Conservation (phyloP, 2,888 invertebrate genomes). For the Athalia rosae region DNA sequence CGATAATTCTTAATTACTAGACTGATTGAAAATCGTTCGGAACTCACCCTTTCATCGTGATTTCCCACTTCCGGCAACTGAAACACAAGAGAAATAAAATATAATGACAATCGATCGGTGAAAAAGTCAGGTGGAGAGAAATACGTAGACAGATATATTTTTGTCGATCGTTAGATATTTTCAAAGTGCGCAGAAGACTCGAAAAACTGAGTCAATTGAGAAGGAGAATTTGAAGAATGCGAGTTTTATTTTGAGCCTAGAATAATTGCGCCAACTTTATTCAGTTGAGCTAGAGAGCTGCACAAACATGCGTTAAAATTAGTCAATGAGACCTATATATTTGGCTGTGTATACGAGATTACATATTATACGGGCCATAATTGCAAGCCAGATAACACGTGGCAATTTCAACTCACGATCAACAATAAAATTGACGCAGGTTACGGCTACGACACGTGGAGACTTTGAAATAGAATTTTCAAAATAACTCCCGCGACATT, state of each 20-base stretch:
- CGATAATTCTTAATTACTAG: neutral
- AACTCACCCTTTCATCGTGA: constrained; percentile 71
- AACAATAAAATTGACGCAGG: neutral
- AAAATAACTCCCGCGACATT: constrained; percentile 17
- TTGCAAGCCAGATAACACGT: too few relatives aligned
- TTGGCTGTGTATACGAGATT: too few relatives aligned
- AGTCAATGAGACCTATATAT: too few relatives aligned
- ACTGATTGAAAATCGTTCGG: neutral
- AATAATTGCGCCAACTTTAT: neutral
- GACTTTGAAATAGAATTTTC: constrained; percentile 14
- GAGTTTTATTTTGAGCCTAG: neutral
- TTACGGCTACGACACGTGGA: neutral
- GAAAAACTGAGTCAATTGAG: neutral
- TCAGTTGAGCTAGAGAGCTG: neutral
- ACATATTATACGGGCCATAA: too few relatives aligned
- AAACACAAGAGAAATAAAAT: constrained; percentile 52
- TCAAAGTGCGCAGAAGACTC: too few relatives aligned
- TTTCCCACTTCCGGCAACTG: constrained; percentile 69
- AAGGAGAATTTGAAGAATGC: neutral
- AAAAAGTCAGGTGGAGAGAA: neutral
- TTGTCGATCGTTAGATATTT: too few relatives aligned
- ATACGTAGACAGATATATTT: too few relatives aligned
- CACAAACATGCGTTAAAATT: too few relatives aligned
- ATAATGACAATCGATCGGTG: neutral
- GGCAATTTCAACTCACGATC: too few relatives aligned